Base-by-base conservation (phyloP, 2,888 invertebrate species). In the Aphelenchoides bicaudatus region DNA sequence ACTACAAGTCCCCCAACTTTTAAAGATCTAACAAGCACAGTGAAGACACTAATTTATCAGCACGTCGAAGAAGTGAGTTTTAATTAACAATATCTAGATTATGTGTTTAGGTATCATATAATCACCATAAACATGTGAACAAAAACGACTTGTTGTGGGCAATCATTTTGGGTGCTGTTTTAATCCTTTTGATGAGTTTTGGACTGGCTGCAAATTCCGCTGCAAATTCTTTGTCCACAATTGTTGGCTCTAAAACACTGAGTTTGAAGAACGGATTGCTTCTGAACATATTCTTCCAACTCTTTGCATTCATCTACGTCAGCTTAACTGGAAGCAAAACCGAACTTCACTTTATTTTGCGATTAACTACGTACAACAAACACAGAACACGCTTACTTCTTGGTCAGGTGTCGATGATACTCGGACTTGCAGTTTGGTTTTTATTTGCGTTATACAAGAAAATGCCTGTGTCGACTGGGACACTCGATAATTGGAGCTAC, bases 131-230 rank as follows among this genome's bases (percentile, higher is more conserved):
- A n/a, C n/a, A n/a, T n/a, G n/a, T n/a, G n/a, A n/a, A n/a, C n/a
- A n/a, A n/a, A n/a, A n/a, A 43, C 23, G 16, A 43, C 6, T n/a
- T 43, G 43, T n/a, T 43, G 43, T 43, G 43, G 43, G 43, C 43
- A 8, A 25, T 43, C 23, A n/a, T 43, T 10, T 19, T 21, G 21
- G 56, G 10, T 34, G 59, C 54, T 58, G 51, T 51, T 16, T 6
- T 16, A 13, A 10, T 6, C 13, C 6, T 50, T 47, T 4, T 50
- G 8, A 21, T 21, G 47, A 8, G 47, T 13, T 38, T 43, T 38
- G 37, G n/a, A 10, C 8, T 50, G 6, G n/a, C 6, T 8, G 51
- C n/a, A 5, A n/a, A n/a, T 37, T 8, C 19, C 8, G 37, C 10
- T 16, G 51, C 39, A n/a, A 23, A 47, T 8, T 39, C 13, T 10